Evolutionary conservation across 2,113 vertebrate species (phyloP).

Genomic region (Xenopus laevis): DNA sequence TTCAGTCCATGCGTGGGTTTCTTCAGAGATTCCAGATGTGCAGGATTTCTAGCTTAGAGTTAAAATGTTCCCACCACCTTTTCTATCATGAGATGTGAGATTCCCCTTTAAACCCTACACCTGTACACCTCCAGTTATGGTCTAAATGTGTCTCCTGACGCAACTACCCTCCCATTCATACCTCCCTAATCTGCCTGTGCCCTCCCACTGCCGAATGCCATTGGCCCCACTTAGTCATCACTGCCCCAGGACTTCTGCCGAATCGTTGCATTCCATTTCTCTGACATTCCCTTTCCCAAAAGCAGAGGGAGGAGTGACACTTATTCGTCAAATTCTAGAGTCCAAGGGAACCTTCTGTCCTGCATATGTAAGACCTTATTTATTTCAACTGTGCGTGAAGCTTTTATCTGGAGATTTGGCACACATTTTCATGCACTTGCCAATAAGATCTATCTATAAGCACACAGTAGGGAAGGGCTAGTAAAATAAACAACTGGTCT

Average conservation of each 20-base stretch:
- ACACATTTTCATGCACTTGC: no score
- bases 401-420: no score
- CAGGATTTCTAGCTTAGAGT: conserved; percentile 12
- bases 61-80: neutral
- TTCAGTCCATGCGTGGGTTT: neutral
- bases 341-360: neutral
- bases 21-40: conserved; percentile 6
- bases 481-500: no score
- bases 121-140: conserved; percentile 15
- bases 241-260: neutral
- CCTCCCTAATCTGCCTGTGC: conserved; percentile 56
- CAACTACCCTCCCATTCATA: conserved; percentile 61
- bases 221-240: conserved; percentile 48
- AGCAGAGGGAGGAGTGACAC: conserved; percentile 35
- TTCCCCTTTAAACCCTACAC: conserved; percentile 17
- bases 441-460: no score
- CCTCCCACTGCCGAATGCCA: conserved; percentile 59
- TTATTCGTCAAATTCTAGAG: neutral
- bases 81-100: neutral
- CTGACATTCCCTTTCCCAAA: conserved; percentile 19
- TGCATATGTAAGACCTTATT: neutral
- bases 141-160: conserved; percentile 40
- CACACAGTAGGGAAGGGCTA: no score
- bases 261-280: conserved; percentile 32
- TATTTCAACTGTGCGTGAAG: no score